A percentile compares a stretch with the other conserved stretches of the same genome.
Conservation (phyloP, 2,797 vertebrate genomes). For the Australoheros facetus region DNA sequence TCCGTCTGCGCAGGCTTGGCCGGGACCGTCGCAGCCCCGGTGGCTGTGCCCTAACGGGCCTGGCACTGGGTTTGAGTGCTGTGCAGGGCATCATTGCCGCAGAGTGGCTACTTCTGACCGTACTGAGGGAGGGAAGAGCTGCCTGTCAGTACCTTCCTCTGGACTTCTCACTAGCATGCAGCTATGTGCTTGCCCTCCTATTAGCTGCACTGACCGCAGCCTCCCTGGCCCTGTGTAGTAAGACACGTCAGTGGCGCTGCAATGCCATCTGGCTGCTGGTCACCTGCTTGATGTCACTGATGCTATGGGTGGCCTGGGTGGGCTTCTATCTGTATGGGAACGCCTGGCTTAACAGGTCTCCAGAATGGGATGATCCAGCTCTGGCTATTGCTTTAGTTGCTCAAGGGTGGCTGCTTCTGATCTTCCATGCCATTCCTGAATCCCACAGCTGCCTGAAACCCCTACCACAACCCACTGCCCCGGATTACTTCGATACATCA, state of each 20-base stretch:
- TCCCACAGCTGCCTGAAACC: slow-evolving; percentile 89
- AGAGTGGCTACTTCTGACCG: slow-evolving; percentile 94
- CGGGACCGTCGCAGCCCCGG: slow-evolving; percentile 87
- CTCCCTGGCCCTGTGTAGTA: slow-evolving; percentile 89
- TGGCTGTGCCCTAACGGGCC: slow-evolving; percentile 87
- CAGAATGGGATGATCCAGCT: slow-evolving; percentile 90
- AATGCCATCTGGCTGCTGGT: slow-evolving; percentile 88
- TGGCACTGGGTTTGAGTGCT: slow-evolving; percentile 87
- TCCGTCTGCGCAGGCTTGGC: slow-evolving; percentile 87
- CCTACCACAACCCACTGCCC: slow-evolving; percentile 89
- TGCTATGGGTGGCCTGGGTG: slow-evolving; percentile 95
- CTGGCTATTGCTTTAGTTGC: slow-evolving; percentile 91
- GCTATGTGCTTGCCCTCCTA: slow-evolving; percentile 90
- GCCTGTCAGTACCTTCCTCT: slow-evolving; percentile 92
- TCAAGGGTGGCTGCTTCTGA: slow-evolving; percentile 93
- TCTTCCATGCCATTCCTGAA: slow-evolving; percentile 94
- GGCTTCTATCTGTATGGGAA: slow-evolving; percentile 95
- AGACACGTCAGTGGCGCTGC: slow-evolving; percentile 92
- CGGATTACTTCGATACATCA: slow-evolving; percentile 96
- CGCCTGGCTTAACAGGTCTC: slow-evolving; percentile 79
- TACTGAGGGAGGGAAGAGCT: slow-evolving; percentile 87
- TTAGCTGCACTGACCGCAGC: slow-evolving; percentile 84
- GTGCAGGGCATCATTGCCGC: slow-evolving; percentile 95
- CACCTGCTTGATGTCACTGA: slow-evolving; percentile 87
- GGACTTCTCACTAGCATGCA: slow-evolving; percentile 93